Base-by-base conservation (phyloP, 2,888 invertebrate genomes). In the Brachypalpus laphriformis region DNA sequence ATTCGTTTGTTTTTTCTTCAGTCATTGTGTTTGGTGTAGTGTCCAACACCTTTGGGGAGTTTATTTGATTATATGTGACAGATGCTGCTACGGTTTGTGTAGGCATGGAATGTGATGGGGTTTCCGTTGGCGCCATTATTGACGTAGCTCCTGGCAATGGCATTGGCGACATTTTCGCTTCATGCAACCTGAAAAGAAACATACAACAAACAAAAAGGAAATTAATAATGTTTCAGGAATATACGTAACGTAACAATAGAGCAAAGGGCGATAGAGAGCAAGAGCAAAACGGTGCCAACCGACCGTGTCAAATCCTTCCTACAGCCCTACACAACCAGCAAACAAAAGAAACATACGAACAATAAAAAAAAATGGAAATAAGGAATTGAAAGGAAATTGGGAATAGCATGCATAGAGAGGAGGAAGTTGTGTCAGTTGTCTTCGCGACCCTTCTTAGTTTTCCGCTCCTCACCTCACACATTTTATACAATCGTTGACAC, bases 101-200 rank as follows among this genome's bases (percentile, higher is more conserved):
- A 47, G 86, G 86, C 81, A 87, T 74, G 54, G 85, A 85, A 70
- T 87, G 83, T 34, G 82, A 76, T 77, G 85, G 85, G 63, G 87
- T 85, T 70, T 87, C 82, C 68, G 87, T 85, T 81, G 87, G 87
- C 82, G 87, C 86, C 82, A 86, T 82, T 80, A 87, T 72, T 82
- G 86, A 82, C 82, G 87, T 77, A 77, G 80, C 83, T 75, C 87
- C 87, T 78, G 87, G 87, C 78, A 87, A 81, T 78, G 74, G 76
- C 81, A 77, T 80, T 71, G 87, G 88, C 82, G 87, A 85, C 87
- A 87, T 88, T 76, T 71, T 86, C 65, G 82, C 72, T 82, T 87
- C 82, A 87, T 81, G 68, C 74, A 80, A 82, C 75, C 87, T 87
- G 45, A 77, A 77, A 80, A 20, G 74, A 75, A 40, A 78, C n/a